Conservation (phyloP, 2,888 invertebrate genomes). For the Callyntrura sp. region DNA sequence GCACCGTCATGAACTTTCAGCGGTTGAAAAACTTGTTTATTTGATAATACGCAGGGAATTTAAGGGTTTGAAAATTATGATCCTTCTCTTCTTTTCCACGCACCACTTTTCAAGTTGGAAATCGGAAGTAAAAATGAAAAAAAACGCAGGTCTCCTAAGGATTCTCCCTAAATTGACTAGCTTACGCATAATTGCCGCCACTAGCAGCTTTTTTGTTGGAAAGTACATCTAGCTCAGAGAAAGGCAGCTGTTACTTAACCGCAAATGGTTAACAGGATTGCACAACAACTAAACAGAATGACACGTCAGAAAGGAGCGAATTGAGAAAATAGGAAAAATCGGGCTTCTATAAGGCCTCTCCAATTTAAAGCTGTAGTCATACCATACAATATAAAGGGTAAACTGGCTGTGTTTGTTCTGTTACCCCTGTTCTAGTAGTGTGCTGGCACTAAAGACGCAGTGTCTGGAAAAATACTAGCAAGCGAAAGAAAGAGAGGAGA, state of each 20-base stretch:
- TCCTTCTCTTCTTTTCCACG: not conserved
- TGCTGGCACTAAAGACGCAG: no score
- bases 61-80: not conserved
- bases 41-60: not conserved
- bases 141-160: conserved; percentile 73
- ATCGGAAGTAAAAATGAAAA: conserved; percentile 74
- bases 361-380: not conserved
- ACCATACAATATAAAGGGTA: conserved; percentile 47
- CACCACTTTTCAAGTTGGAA: not conserved
- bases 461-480: not conserved
- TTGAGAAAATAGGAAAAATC: conserved; percentile 32
- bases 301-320: conserved; percentile 17
- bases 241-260: not conserved
- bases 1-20: no score
- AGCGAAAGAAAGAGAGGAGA: conserved; percentile 37
- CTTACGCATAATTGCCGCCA: conserved; percentile 75
- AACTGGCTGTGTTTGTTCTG: conserved; percentile 31
- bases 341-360: conserved; percentile 34
- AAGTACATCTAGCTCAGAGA: no score
- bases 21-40: no score
- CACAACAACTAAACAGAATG: conserved; percentile 45
- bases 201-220: conserved; percentile 55
- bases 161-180: conserved; percentile 80
- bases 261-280: conserved; percentile 25
- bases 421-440: no score